A percentile compares a stretch with the other conserved stretches of the same genome.
Evolutionary conservation across 1,140 invertebrate species (phyloP).

Genomic region (Drosophila ficusphila): DNA sequence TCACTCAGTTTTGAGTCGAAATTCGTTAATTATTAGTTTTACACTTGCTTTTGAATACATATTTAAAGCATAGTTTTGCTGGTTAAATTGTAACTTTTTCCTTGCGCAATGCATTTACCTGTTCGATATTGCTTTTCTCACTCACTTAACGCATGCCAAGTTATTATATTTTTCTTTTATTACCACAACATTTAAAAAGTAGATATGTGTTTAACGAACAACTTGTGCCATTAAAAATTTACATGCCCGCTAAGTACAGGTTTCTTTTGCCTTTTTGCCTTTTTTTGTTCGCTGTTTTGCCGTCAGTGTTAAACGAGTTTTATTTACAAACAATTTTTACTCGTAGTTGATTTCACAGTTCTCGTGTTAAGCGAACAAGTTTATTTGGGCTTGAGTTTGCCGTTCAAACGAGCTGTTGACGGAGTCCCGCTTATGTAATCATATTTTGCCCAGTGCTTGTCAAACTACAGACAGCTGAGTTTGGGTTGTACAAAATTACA

Average conservation of each 20-base stretch:
- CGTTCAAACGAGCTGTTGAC: conserved; percentile 31
- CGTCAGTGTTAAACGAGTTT: conserved; percentile 66
- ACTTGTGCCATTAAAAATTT: conserved; percentile 80
- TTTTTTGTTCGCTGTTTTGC: conserved; percentile 14
- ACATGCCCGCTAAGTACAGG: conserved; percentile 52
- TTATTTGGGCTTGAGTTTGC: conserved; percentile 49
- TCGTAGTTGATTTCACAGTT: conserved; percentile 65
- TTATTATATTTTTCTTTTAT: conserved; percentile 26
- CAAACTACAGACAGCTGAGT: conserved; percentile 8
- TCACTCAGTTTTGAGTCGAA: too few species aligned
- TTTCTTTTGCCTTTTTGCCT: conserved; percentile 32
- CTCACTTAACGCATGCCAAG: conserved; percentile 15
- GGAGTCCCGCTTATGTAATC: conserved; percentile 57
- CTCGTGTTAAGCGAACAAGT: conserved; percentile 77
- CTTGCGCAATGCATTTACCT: conserved; percentile 17
- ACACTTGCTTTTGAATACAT: too few species aligned
- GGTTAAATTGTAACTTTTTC: background rate
- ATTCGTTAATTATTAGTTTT: too few species aligned
- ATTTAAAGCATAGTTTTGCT: background rate
- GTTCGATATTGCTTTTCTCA: conserved; percentile 7
- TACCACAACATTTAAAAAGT: conserved; percentile 16
- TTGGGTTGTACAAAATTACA: background rate
- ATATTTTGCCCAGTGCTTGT: conserved; percentile 19
- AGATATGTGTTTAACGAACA: conserved; percentile 59
- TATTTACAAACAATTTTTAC: conserved; percentile 77